Base-by-base conservation (phyloP, 2,888 invertebrate species). In the Clivina fossor region DNA sequence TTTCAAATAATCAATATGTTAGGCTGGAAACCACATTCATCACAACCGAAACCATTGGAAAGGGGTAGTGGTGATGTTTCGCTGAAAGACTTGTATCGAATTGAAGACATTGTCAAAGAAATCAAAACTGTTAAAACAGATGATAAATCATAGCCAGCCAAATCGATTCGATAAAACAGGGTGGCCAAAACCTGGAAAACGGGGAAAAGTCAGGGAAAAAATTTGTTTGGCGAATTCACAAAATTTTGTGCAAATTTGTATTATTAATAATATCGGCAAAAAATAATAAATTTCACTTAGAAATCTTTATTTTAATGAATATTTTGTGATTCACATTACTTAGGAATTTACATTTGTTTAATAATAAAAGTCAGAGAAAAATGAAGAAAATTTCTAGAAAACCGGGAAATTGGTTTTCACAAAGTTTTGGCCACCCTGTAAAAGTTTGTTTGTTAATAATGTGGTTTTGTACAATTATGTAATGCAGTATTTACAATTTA, bases 1-100 rank as follows among this genome's bases (percentile, higher is more conserved):
- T 99, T 91, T 81, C 93, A 91, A 66, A 74, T 77, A 61, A 87
- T 97, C 44, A 93, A 95, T 72, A 88, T 98, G 77, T 83, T 99
- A 8, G 99, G 95, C 0, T 99, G 99, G 99, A 97, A 97, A 70
- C 96, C 97, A 1, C 92, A 95, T 67, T 85, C 88, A 0, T 83
- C 88, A 4, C 91, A 95, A 74, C 91, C 91, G 0, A 81, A 84
- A 68, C 89, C 94, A 0, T 74, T 90, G 13, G 76, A 83, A 59
- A 73, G 94, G 60, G 96, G 96, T 0, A 82, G 85, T 0, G 93
- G 87, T 0, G 81, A 91, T 64, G 78, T 93, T 1, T 95, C 95
- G 0, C 72, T 96, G 0, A 93, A 93, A 70, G 91, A 95, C 67
- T 72, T 96, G 18, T 80, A 86, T 60, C 81, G 77, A 61, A 76